phyloP scores from a whole-genome alignment of 2,888 invertebrate species.

The Metalampra italica region DNA sequence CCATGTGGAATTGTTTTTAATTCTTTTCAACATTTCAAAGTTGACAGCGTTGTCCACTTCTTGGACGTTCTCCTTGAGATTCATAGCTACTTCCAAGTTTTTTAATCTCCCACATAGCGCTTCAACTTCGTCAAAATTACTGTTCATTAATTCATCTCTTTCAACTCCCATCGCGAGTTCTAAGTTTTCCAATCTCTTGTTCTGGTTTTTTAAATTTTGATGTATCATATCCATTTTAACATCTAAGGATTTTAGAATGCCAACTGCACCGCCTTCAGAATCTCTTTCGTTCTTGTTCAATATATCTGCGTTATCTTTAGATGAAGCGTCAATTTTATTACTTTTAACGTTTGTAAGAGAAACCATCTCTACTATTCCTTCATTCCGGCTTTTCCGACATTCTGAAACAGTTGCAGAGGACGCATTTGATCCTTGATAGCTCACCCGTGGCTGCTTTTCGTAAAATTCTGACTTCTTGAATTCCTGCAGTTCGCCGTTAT shows the following conservation, averaged over 20 bases:
- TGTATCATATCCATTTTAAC: constrained; percentile 10
- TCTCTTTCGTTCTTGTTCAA: constrained; percentile 1
- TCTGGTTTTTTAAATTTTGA: constrained; percentile 19
- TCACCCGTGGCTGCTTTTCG: constrained; percentile 21
- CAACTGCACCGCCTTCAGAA: constrained; percentile 21
- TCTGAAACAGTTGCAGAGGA: not conserved
- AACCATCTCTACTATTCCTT: too few relatives aligned
- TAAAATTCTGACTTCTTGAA: constrained; percentile 52
- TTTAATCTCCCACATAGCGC: constrained; percentile 30
- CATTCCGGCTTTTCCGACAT: not conserved
- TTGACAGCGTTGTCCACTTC: not conserved
- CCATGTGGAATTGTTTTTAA: too few relatives aligned
- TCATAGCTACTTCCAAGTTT: constrained; percentile 20
- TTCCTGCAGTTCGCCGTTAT: constrained; percentile 36
- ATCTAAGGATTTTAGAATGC: constrained; percentile 18
- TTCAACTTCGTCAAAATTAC: constrained; percentile 27
- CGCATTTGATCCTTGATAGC: constrained; percentile 2
- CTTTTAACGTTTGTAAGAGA: too few relatives aligned
- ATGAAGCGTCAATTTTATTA: too few relatives aligned
- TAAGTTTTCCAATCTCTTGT: constrained; percentile 6
- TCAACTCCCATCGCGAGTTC: constrained; percentile 2
- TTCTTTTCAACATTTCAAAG: too few relatives aligned
- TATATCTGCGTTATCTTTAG: too few relatives aligned
- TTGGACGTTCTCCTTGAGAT: not conserved
- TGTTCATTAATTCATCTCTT: constrained; percentile 16